Evolutionary conservation across 2,113 vertebrate species (phyloP), one percentile per base, ranked within the genome.

Genomic region (Ursus arctos): DNA sequence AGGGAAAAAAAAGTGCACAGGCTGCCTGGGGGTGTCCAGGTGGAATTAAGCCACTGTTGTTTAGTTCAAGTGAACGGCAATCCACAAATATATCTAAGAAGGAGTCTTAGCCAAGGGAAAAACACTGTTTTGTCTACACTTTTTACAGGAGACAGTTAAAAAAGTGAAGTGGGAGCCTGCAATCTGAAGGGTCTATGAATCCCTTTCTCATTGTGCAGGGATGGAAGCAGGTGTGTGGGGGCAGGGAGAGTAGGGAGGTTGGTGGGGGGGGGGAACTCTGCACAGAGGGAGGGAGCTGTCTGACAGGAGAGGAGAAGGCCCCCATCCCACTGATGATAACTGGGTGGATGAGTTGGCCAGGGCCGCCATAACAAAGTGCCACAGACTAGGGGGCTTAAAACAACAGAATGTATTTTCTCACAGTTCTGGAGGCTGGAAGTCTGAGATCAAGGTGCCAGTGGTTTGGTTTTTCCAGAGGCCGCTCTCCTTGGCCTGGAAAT

Each of bases 121-220:
- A 91, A 61, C 59, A 77, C 76, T 93, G 88, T 67, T 88, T 84
- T 69, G 77, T 89, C 89, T 95, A 63, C 86, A 8, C 90, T 93
- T 93, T 43, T 71, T 67, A 36, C 13, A 57, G 82, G 59, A 92
- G 65, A n/a, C 94, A 47, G 69, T 98, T 91, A 53, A 3, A 92
- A 96, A 94, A 88, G 21, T 14, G 31, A 81, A 91, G 88, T 55
- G 72, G 83, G 67, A 93, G 53, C 90, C 67, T 53, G 63, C 16
- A n/a, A 2, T 72, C 59, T 31, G 71, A 81, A 91, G 67, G 65
- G 65, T 91, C 59, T 53, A 43, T 67, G 71, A 67, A 49, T 81
- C 81, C 28, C 40, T 69, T 91, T 55, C 14, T 71, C 12, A 7
- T 61, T 14, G 28, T 10, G 69, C 18, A 9, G 14, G 91, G 76